These are phyloP conservation scores for Palaemon carinicauda DNA, from an alignment of 1,140 invertebrate species.

Conservation along the genomic window DNA sequence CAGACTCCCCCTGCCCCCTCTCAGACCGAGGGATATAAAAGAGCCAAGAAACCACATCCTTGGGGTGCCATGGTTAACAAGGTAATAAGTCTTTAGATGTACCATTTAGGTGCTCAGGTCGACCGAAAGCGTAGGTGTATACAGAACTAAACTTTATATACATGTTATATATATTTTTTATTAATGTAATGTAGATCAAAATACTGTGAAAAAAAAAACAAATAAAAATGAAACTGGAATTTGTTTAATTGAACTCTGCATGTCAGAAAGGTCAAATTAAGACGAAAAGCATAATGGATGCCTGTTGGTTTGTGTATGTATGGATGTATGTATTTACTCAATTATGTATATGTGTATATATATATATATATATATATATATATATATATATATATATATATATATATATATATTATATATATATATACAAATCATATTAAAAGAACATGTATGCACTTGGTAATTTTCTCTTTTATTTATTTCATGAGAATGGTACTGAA, in stretches of 20 bases:
- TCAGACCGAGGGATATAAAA: too few species aligned
- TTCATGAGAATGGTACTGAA: too few species aligned
- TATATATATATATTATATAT: not conserved
- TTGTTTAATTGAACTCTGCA: not conserved
- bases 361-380: conserved; percentile 23
- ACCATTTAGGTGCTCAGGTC: not conserved
- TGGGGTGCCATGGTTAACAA: not conserved
- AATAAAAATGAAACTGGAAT: too few species aligned
- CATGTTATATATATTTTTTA: not conserved
- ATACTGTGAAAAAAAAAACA: too few species aligned
- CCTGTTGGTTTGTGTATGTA: not conserved
- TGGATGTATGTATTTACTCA: not conserved
- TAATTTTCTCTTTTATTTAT: too few species aligned
- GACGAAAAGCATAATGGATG: not conserved
- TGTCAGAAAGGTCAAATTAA: not conserved
- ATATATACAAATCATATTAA: not conserved
- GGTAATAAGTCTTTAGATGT: not conserved
- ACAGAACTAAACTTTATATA: not conserved
- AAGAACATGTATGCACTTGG: too few species aligned
- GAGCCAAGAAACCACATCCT: too few species aligned
- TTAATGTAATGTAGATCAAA: not conserved
- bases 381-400: conserved; percentile 19
- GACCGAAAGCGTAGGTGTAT: not conserved
- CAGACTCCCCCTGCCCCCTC: not conserved
- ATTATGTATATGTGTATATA: conserved; percentile 16